Evolutionary conservation across 2,797 vertebrate genomes (phyloP).

Genomic region (Dendrocincla fuliginosa): DNA sequence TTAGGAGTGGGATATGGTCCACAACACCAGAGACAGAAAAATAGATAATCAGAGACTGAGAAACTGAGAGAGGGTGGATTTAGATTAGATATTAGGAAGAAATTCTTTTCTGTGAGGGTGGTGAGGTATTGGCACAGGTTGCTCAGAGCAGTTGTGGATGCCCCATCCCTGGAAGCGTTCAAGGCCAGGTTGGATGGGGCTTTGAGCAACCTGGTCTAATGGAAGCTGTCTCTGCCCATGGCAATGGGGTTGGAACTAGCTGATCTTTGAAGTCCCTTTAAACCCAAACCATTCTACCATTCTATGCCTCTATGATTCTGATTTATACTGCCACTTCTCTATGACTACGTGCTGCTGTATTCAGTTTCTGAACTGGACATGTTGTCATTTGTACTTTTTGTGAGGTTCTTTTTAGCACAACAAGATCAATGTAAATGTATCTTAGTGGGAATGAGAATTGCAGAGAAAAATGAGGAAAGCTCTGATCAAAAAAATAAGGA

Average conservation of each 20-base stretch:
- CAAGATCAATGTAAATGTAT: not conserved
- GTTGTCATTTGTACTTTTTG: not conserved
- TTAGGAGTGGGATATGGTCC: not conserved
- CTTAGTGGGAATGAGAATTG: not conserved
- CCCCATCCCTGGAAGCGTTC: not conserved
- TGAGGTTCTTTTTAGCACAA: not conserved
- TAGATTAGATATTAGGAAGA: not conserved
- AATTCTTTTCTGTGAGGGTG: not conserved
- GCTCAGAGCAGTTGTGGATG: not conserved
- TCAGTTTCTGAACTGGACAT: not conserved
- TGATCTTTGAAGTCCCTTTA: not conserved
- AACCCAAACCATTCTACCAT: not conserved
- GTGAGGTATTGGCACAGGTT: not conserved
- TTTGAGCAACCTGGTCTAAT: not conserved
- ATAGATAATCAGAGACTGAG: not conserved
- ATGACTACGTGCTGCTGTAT: not conserved
- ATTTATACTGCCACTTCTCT: not conserved
- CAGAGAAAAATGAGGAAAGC: not conserved
- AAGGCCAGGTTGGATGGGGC: not conserved
- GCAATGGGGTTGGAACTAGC: not conserved
- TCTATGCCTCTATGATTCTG: not conserved
- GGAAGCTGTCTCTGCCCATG: accelerated
- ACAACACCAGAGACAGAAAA: not conserved
- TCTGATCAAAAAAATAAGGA: not conserved
- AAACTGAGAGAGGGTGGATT: not conserved